Percentiles rank a stretch among this genome's conserved stretches.
Conservation (phyloP, 2,113 vertebrate genomes). For the Oncorhynchus mykiss region DNA sequence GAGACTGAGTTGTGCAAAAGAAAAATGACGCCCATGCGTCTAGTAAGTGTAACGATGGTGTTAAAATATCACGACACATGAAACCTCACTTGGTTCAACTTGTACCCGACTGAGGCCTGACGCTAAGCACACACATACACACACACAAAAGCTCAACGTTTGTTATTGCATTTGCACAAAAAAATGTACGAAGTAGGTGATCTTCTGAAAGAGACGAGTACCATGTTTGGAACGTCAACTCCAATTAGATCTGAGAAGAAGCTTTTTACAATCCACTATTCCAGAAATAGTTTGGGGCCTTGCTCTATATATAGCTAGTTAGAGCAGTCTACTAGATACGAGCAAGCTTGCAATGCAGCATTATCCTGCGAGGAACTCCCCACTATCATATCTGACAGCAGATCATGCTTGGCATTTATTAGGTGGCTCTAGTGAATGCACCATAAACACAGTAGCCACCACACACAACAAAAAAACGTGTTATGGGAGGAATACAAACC, state of each 20-base stretch:
- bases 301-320: constrained; percentile 58
- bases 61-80: no score
- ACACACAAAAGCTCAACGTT: no score
- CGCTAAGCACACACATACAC: no score
- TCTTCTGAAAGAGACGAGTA: no score
- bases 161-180: neutral
- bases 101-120: no score
- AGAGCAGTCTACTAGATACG: neutral
- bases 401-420: neutral
- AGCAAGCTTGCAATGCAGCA: constrained; percentile 19
- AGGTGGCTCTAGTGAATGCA: constrained; percentile 9
- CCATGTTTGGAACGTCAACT: constrained; percentile 5
- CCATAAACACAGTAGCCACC: constrained; percentile 31
- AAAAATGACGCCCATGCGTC: no score
- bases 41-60: no score
- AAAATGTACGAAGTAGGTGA: neutral
- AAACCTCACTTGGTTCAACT: no score
- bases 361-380: neutral
- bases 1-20: no score
- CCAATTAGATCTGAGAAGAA: constrained; percentile 11
- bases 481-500: constrained; percentile 71
- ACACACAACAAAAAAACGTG: neutral
- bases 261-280: constrained; percentile 17
- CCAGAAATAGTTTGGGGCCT: constrained; percentile 59
- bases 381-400: constrained; percentile 16